Conservation (phyloP, 2,888 invertebrate genomes). For the Autographa pulchrina region DNA sequence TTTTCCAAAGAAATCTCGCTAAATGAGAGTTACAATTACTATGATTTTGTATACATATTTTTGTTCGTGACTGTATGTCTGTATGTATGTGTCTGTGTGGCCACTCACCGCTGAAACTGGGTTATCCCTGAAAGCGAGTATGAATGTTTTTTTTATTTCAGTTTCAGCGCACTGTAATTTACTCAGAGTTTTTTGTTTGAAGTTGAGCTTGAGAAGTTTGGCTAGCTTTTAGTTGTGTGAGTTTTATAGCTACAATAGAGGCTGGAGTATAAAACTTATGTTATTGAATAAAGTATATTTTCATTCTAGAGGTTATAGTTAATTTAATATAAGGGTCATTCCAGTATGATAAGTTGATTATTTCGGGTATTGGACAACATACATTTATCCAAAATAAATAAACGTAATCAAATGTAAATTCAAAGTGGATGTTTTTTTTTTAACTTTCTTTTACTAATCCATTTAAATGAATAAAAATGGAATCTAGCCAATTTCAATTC, state of each 20-base stretch:
- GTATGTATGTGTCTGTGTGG: background rate
- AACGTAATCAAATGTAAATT: too few relatives aligned
- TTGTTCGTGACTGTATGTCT: background rate
- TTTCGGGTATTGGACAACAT: too few relatives aligned
- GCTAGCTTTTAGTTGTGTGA: background rate
- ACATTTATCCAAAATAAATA: too few relatives aligned
- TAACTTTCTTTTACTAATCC: too few relatives aligned
- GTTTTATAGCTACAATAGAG: background rate
- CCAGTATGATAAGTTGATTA: too few relatives aligned
- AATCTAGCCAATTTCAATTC: too few relatives aligned
- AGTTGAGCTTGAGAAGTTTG: background rate
- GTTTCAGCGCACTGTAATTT: slow-evolving; percentile 4
- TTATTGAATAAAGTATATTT: background rate
- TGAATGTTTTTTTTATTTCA: background rate
- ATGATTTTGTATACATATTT: too few relatives aligned
- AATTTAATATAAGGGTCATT: background rate
- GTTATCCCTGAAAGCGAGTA: slow-evolving; percentile 8
- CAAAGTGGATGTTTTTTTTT: too few relatives aligned
- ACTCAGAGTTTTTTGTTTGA: background rate
- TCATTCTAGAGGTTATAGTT: too few relatives aligned
- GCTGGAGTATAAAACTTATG: background rate
- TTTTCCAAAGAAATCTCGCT: too few relatives aligned
- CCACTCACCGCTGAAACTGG: slow-evolving; percentile 9
- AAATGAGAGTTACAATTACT: too few relatives aligned
- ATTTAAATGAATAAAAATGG: too few relatives aligned